Evolutionary conservation across 2,888 invertebrate genomes (phyloP), one percentile per base, ranked within the genome.

Genomic region (Syritta pipiens): DNA sequence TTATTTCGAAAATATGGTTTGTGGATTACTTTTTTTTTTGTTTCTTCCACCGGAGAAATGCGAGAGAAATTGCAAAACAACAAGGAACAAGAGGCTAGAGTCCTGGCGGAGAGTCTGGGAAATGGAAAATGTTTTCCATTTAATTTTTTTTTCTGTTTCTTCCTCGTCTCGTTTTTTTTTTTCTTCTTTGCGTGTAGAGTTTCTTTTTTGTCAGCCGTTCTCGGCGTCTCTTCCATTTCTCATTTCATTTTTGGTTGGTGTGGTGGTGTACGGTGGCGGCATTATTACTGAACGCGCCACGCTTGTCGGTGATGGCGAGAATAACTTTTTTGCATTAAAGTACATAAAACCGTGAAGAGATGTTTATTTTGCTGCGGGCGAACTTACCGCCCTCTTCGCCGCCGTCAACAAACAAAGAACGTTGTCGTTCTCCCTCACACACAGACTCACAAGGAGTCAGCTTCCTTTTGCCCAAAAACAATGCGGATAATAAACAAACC

Each of bases 1-100:
- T 63, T 63, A 55, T 72, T 72, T 72, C 40, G 30, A 63, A 72
- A 72, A 72, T 72, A 63, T 63, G 63, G 63, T 72, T 63, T 72
- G 55, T 10, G 55, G 63, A 48, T 72, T 72, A 72, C 72, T 48
- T 63, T 63, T n/a, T n/a, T n/a, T n/a, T n/a, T n/a, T n/a, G n/a
- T n/a, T n/a, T n/a, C n/a, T n/a, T 48, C 35, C 40, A 37, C 44
- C 51, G 37, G 42, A 57, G 32, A 57, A 68, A 59, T 60, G 59
- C 30, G 42, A 48, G 26, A 46, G 53, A 67, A 53, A 59, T 69
- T 49, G 60, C 60, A 55, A 35, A 46, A 51, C 19, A 55, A 49
- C 49, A 4, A 32, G 26, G 17, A 19, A 20, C n/a, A 51, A 14
- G 32, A 40, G 9, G 5, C 6, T 17, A n/a, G 10, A 3, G 4